A percentile compares a stretch with the other conserved stretches of the same genome.
Evolutionary conservation across 2,113 vertebrate species (phyloP).

Genomic region (Axis porcinus): DNA sequence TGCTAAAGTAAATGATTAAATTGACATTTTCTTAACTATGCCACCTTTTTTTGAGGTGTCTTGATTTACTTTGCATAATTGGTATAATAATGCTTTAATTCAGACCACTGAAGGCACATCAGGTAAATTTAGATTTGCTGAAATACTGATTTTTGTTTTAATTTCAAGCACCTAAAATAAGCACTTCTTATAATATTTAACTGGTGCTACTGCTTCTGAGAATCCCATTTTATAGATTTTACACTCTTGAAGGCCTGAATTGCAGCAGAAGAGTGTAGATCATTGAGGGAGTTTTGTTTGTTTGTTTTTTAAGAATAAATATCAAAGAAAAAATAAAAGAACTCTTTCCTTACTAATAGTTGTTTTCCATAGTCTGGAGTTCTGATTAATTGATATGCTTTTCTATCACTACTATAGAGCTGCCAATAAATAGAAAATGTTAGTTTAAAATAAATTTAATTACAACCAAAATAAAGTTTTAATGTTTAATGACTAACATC

Average conservation of each 20-base stretch:
- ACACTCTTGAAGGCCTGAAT: background rate
- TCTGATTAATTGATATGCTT: background rate
- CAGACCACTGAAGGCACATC: constrained; percentile 1
- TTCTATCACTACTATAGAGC: background rate
- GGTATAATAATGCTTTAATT: background rate
- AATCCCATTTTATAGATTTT: background rate
- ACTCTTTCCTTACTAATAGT: background rate
- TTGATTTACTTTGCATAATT: constrained; percentile 74
- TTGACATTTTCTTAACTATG: constrained; percentile 85
- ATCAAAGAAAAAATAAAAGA: constrained; percentile 15
- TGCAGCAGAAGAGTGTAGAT: background rate
- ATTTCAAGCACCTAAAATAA: constrained; percentile 37
- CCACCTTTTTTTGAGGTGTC: constrained; percentile 74
- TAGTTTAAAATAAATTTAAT: constrained; percentile 40
- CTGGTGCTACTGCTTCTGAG: background rate
- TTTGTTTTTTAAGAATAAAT: background rate
- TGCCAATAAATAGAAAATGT: constrained; percentile 20
- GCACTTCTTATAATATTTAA: background rate
- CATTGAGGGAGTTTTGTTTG: background rate
- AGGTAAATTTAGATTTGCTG: constrained; percentile 14
- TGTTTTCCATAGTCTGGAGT: background rate
- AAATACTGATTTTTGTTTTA: constrained; percentile 21
- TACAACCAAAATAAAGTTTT: background rate
- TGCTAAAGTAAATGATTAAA: constrained; percentile 88
- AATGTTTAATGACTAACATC: background rate